Evolutionary conservation across 1,140 invertebrate genomes (phyloP).

Genomic region (Trichonephila clavata): DNA sequence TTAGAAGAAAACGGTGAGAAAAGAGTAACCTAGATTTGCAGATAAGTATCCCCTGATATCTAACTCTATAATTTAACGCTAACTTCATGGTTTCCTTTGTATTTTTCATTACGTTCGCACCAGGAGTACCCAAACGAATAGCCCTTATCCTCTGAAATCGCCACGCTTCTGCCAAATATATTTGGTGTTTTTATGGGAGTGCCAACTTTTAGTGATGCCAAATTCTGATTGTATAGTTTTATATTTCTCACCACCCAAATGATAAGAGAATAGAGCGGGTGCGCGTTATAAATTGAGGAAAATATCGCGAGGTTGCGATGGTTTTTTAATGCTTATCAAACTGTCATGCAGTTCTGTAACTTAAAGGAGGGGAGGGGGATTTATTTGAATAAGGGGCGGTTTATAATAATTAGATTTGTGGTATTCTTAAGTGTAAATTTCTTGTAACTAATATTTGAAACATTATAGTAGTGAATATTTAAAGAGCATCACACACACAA

Average conservation of each 20-base stretch:
- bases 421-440: too few relatives aligned
- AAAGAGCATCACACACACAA: too few relatives aligned
- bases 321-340: too few relatives aligned
- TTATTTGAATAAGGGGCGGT: too few relatives aligned
- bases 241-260: not conserved
- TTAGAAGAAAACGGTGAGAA: constrained; percentile 53
- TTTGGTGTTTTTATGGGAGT: not conserved
- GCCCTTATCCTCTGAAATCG: not conserved
- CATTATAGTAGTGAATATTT: too few relatives aligned
- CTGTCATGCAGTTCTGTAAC: too few relatives aligned
- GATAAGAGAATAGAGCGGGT: not conserved
- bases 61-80: constrained; percentile 46
- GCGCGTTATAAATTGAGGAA: not conserved
- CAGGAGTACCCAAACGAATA: not conserved
- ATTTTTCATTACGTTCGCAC: not conserved
- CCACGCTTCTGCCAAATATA: not conserved
- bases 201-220: not conserved
- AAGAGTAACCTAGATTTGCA: constrained; percentile 56
- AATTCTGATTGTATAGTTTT: not conserved
- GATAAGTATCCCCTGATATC: constrained; percentile 40
- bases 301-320: not conserved
- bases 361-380: too few relatives aligned
- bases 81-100: not conserved
- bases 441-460: too few relatives aligned
- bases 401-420: too few relatives aligned